Base-by-base conservation (phyloP, 1,140 invertebrate genomes). In the Galendromus occidentalis region DNA sequence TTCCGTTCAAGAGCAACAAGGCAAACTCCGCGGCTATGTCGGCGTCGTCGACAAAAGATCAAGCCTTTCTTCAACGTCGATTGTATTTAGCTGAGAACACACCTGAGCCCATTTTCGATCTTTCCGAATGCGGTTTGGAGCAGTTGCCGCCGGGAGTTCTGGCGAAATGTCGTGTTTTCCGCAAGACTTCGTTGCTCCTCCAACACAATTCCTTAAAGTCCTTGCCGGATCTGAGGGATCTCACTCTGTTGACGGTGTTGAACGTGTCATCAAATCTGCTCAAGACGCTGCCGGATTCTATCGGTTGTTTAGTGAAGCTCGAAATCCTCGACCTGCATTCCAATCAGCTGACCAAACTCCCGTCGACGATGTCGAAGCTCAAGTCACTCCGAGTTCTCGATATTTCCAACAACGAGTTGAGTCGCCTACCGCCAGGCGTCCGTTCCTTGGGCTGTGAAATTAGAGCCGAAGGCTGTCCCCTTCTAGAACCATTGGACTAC, bases 11-110 rank as follows among this genome's bases (percentile, higher is more conserved):
- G 25, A 29, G 25, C 12, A 25, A 25, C 25, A 59, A 59, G 51
- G n/a, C 51, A 14, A 22, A 25, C 2, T 33, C 51, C 14, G 22
- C 51, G 25, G 51, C 25, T 17, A 6, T 9, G 33, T 33, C 51
- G 51, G 2, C 51, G 33, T 20, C 33, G 51, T 59, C 51, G 17
- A 33, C 25, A 22, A 25, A 59, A 22, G 51, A 59, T 9, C 51
- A 59, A 33, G 51, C 51, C 12, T 17, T 33, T 14, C 51, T 59
- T 14, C 51, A 59, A 33, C 51, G 51, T 33, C 14, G 51, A 2
- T 22, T 59, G n/a, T 59, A 59, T 33, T 22, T 59, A 33, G 51
- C 51, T 25, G 51, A 59, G 51, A 59, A 59, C 22, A 59, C 51
- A 1, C 51, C 51, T 9, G 51, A 59, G 20, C 51, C 51, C n/a